phyloP scores from a whole-genome alignment of 2,888 invertebrate species.

The Piscicola geometra region DNA sequence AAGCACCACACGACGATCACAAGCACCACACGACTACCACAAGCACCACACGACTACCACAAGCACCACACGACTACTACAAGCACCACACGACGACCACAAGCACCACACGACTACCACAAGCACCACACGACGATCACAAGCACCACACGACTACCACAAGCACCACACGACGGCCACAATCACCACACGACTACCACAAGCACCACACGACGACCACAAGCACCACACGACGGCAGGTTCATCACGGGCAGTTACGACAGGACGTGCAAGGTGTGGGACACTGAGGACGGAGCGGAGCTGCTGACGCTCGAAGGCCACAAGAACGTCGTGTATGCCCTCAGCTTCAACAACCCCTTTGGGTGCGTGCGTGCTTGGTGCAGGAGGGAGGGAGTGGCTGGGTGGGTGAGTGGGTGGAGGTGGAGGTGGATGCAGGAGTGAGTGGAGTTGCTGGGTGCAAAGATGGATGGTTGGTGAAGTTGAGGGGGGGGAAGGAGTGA shows the following conservation, averaged over 20 bases:
- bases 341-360: slow-evolving; percentile 68
- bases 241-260: slow-evolving; percentile 79
- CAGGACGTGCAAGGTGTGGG: slow-evolving; percentile 75
- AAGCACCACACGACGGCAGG: slow-evolving; percentile 56
- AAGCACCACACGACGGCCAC: too few relatives aligned
- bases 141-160: too few relatives aligned
- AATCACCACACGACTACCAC: too few relatives aligned
- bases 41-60: neutral
- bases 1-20: too few relatives aligned
- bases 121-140: too few relatives aligned
- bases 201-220: neutral
- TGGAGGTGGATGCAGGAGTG: neutral
- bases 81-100: neutral
- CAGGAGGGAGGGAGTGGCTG: too few relatives aligned
- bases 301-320: slow-evolving; percentile 69
- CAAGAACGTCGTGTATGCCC: slow-evolving; percentile 75
- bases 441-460: neutral
- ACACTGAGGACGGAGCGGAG: slow-evolving; percentile 68
- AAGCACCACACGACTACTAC: neutral
- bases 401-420: neutral
- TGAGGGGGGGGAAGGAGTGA: neutral
- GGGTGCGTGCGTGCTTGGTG: slow-evolving; percentile 65
- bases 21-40: too few relatives aligned
- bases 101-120: too few relatives aligned
- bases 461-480: neutral